phyloP scores from a whole-genome alignment of 2,888 invertebrate species.

The Pristionchus japonicus region DNA sequence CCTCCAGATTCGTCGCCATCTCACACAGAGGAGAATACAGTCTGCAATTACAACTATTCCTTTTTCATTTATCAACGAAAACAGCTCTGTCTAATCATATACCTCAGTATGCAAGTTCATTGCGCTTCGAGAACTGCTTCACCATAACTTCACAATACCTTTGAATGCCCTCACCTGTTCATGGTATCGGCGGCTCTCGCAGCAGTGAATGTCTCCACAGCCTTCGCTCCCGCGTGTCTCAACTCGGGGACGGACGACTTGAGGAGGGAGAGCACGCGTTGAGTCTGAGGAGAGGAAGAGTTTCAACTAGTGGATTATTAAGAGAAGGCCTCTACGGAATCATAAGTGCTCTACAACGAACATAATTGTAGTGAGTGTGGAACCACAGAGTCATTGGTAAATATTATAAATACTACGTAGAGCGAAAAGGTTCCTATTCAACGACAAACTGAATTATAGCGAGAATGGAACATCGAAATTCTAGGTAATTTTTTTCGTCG shows the following conservation, averaged over 20 bases:
- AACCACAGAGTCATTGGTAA: no score
- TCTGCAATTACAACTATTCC: not conserved
- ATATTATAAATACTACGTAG: no score
- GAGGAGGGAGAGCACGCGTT: not conserved
- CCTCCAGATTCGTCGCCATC: constrained; percentile 53
- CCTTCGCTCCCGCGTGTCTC: constrained; percentile 60
- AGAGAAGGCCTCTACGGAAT: no score
- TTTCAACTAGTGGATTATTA: not conserved
- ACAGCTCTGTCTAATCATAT: no score
- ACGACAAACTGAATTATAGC: no score
- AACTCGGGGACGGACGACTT: not conserved
- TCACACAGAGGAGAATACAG: constrained; percentile 50
- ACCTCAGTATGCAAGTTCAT: no score
- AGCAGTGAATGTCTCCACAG: constrained; percentile 60
- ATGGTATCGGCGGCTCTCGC: constrained; percentile 54
- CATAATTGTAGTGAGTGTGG: no score
- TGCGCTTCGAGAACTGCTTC: no score
- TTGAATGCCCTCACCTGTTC: constrained; percentile 37
- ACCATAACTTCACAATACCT: not conserved
- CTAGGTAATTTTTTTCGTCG: not conserved
- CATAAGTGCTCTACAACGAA: no score
- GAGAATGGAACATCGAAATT: no score
- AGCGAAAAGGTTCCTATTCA: no score
- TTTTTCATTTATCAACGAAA: not conserved
- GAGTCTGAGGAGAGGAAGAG: not conserved